These are phyloP conservation scores for Etia nguti DNA, from an alignment of 2,113 vertebrate genomes.

Conservation along the genomic window DNA sequence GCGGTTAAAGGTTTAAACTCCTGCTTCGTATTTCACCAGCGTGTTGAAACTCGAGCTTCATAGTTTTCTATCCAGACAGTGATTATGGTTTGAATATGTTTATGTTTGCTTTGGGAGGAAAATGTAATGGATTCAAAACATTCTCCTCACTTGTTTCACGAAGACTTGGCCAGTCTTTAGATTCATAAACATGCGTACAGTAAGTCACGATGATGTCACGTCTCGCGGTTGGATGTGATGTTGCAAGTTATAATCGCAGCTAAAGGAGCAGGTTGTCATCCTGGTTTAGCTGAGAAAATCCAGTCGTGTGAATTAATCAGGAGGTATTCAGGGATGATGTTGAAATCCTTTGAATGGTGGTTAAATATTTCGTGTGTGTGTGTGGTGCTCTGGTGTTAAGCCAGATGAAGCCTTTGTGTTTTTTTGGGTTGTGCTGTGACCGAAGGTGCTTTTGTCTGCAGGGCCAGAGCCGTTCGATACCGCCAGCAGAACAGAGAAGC, in stretches of 20 bases:
- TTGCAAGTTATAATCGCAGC: not conserved
- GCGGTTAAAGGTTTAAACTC: not conserved
- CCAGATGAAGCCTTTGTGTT: not conserved
- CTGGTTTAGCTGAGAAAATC: not conserved
- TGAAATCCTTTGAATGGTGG: not conserved
- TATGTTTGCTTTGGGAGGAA: not conserved
- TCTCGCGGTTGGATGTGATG: not conserved
- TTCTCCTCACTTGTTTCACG: not conserved
- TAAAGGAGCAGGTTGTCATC: not conserved
- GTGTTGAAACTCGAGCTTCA: not conserved
- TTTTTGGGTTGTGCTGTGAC: conserved; percentile 1
- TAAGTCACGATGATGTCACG: not conserved
- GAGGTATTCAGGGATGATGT: not conserved
- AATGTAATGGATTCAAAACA: not conserved
- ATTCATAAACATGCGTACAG: not conserved
- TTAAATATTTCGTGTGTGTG: not conserved
- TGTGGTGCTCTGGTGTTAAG: not conserved
- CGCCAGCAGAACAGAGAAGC: conserved; percentile 86
- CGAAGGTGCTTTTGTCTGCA: conserved; percentile 34
- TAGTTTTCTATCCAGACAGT: not conserved
- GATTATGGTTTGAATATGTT: conserved; percentile 1
- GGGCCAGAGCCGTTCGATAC: conserved; percentile 89
- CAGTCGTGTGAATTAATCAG: not conserved
- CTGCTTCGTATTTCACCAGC: not conserved
- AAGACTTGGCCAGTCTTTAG: not conserved